A percentile compares a stretch with the other conserved stretches of the same genome.
Evolutionary conservation across 2,888 invertebrate genomes (phyloP).

Genomic region (Oscheius sp.): DNA sequence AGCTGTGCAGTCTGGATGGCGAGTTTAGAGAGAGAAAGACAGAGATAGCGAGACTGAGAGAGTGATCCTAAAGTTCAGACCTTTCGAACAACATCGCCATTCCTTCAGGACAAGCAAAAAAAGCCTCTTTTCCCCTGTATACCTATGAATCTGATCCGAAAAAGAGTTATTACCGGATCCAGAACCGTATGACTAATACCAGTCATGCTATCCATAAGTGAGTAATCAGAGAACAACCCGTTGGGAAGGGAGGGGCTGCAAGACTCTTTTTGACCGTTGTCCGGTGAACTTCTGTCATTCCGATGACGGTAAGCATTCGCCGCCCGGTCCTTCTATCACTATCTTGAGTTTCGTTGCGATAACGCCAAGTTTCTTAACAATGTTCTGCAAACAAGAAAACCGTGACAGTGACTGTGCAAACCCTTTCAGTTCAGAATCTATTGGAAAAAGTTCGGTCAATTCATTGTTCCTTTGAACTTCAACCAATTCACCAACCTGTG

Average conservation of each 20-base stretch:
- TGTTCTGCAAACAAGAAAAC: too few species aligned
- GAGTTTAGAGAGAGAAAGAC: neutral
- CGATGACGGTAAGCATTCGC: too few species aligned
- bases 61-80: neutral
- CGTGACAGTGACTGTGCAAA: neutral
- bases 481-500: neutral
- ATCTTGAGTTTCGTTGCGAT: too few species aligned
- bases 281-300: too few species aligned
- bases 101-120: neutral
- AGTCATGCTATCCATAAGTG: conserved; percentile 2
- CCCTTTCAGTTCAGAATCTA: neutral
- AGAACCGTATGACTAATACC: neutral
- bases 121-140: neutral
- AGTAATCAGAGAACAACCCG: too few species aligned
- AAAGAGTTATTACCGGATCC: neutral
- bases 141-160: neutral
- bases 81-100: neutral
- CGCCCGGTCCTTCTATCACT: too few species aligned
- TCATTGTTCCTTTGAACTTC: neutral
- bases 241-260: too few species aligned
- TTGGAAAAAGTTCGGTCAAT: neutral
- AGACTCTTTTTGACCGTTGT: too few species aligned
- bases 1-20: neutral
- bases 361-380: too few species aligned
- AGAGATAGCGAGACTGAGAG: too few species aligned